Evolutionary conservation across 2,888 invertebrate species (phyloP).

Genomic region (Parnassius glacialis): DNA sequence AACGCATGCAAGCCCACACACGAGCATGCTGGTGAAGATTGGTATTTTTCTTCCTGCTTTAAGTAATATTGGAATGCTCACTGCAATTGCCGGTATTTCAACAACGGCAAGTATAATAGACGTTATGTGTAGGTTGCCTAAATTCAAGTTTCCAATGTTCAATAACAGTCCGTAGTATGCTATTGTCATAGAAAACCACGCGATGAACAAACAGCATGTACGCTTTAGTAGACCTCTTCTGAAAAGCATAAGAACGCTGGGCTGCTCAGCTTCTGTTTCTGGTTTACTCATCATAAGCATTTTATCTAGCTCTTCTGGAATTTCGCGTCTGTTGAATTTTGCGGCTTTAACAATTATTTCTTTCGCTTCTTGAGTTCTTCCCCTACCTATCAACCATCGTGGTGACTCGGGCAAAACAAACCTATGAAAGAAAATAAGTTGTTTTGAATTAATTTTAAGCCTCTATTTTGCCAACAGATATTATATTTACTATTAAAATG

Average conservation of each 20-base stretch:
- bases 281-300: conserved; percentile 78
- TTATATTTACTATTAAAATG: too few relatives aligned
- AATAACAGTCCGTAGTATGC: conserved; percentile 89
- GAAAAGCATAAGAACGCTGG: conserved; percentile 84
- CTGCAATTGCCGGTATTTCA: conserved; percentile 88
- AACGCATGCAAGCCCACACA: conserved; percentile 86
- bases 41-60: conserved; percentile 88
- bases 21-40: conserved; percentile 84
- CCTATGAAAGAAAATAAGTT: conserved; percentile 64
- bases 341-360: conserved; percentile 84
- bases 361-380: conserved; percentile 85
- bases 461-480: too few relatives aligned
- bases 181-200: conserved; percentile 89
- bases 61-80: conserved; percentile 87
- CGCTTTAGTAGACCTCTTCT: conserved; percentile 84
- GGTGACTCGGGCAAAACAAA: conserved; percentile 90
- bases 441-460: too few relatives aligned
- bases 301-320: conserved; percentile 86
- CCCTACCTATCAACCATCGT: conserved; percentile 87
- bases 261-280: conserved; percentile 65
- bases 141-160: conserved; percentile 86
- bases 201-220: conserved; percentile 85
- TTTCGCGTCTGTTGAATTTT: conserved; percentile 82
- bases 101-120: conserved; percentile 87
- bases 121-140: conserved; percentile 87